Evolutionary conservation across 2,113 vertebrate species (phyloP), one percentile per base, ranked within the genome.

Genomic region (Oreochromis aureus): DNA sequence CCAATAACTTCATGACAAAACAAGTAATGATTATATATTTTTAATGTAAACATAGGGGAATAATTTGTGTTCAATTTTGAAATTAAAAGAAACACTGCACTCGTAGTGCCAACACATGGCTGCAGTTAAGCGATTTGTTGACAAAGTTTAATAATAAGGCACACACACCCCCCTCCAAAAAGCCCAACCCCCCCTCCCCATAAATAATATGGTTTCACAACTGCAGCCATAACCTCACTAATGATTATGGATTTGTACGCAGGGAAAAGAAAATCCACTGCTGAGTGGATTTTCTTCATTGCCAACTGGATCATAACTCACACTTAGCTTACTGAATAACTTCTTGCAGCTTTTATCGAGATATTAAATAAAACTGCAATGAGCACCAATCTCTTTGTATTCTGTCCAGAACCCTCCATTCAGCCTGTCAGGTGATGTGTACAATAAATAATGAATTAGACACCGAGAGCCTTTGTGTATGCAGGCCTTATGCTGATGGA

Each of bases 41-140:
- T 36, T n/a, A 36, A 36, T 36, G 32, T 66, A 39, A 32, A 30
- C 24, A 12, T 6, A 27, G 15, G 15, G 0, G 0, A 48, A 1
- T 30, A 19, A 30, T 44, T 71, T 44, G 66, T 44, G n/a, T 10
- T 71, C 12, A 71, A 9, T 41, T 44, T 16, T 24, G n/a, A 24
- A 46, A 0, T 73, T 4, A 27, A 46, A 73, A 0, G 1, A 46
- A 24, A 71, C 66, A 71, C 66, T 18, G 39, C 39, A 46, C 39
- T 73, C 39, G 46, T 10, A 1, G 44, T 78, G 71, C 10, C 71
- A 51, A 51, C 16, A 51, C 27, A 51, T 5, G 6, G 10, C 27
- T 51, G 2, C 24, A 78, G 44, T 51, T n/a, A 51, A 48, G 10
- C 24, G 19, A 30, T 46, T 76, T 4, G 44, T 8, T 8, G 44